Conservation (phyloP, 2,888 invertebrate genomes). For the Hoplodrina blanda region DNA sequence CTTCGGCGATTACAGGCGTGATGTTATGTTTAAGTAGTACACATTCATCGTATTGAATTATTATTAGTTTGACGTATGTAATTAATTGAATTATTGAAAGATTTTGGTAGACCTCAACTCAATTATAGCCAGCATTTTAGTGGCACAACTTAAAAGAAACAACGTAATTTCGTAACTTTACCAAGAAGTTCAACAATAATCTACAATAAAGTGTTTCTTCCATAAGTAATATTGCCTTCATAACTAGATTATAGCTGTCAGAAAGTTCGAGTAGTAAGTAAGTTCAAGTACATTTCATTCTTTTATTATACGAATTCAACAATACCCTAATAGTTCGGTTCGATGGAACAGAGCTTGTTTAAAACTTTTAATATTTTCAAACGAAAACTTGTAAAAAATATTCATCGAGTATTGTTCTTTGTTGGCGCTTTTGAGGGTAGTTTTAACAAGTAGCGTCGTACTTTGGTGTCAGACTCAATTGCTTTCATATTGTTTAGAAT, state of each 20-base stretch:
- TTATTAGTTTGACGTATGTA: background rate
- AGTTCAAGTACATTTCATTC: slow-evolving; percentile 38
- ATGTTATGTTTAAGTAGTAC: no score
- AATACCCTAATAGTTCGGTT: slow-evolving; percentile 25
- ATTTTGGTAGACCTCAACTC: background rate
- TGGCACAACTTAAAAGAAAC: slow-evolving; percentile 12
- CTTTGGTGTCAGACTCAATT: slow-evolving; percentile 12
- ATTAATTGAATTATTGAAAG: background rate
- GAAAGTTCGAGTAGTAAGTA: slow-evolving; percentile 28
- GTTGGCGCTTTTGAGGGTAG: slow-evolving; percentile 18
- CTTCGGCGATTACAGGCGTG: no score
- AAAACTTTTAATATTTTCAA: slow-evolving; percentile 49
- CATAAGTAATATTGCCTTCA: slow-evolving; percentile 23
- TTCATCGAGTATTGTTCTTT: slow-evolving; percentile 28
- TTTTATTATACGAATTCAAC: slow-evolving; percentile 2
- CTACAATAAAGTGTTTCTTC: slow-evolving; percentile 24
- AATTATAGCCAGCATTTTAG: slow-evolving; percentile 18
- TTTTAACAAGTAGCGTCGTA: slow-evolving; percentile 36
- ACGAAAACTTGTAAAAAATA: slow-evolving; percentile 41
- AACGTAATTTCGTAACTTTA: slow-evolving; percentile 6
- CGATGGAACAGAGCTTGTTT: slow-evolving; percentile 23
- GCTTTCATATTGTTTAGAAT: slow-evolving; percentile 10
- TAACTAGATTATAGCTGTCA: slow-evolving; percentile 34
- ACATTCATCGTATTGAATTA: no score
- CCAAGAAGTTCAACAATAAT: slow-evolving; percentile 3